Evolutionary conservation across 2,113 vertebrate genomes (phyloP), one percentile per base, ranked within the genome.

Genomic region (Collichthys lucidus): DNA sequence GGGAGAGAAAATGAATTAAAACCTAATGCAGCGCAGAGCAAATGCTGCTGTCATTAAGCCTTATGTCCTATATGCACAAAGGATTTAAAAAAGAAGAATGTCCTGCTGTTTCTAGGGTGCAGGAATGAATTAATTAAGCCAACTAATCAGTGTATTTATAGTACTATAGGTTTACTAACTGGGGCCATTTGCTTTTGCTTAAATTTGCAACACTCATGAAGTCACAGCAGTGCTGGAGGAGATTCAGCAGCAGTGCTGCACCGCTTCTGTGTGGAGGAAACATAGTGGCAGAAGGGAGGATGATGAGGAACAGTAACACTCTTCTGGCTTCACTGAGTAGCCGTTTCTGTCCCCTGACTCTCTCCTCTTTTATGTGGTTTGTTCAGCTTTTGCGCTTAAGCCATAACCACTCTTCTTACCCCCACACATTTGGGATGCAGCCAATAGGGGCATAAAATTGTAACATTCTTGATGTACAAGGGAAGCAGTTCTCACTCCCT

Each of bases 401-500:
- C 68, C 73, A 24, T 67, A 80, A 57, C 79, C 17, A 12, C 49
- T 62, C 60, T 74, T 53, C 40, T 65, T 55, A 55, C 82, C 66
- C 56, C 71, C 59, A 71, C 77, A 68, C 69, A 60, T 74, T 72
- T 87, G 61, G 61, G 85, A 87, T 66, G 35, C 46, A 71, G 79
- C 72, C 77, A 86, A 56, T 52, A 77, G 50, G 72, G 62, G 72
- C 50, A 85, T 83, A 62, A 73, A 85, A 89, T 76, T 77, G 77
- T 77, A 78, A 62, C 85, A 69, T 53, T 70, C 64, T 84, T 55
- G 67, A 53, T 66, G 72, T 85, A 84, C 81, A 83, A 87, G 70
- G 67, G 71, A 77, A 74, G 69, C 88, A 67, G 78, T 78, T 86
- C 67, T 90, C 70, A 68, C 66, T 85, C 74, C 49, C 79, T 90